Evolutionary conservation across 1,140 invertebrate species (phyloP).

Genomic region (Rhopalosiphum maidis): DNA sequence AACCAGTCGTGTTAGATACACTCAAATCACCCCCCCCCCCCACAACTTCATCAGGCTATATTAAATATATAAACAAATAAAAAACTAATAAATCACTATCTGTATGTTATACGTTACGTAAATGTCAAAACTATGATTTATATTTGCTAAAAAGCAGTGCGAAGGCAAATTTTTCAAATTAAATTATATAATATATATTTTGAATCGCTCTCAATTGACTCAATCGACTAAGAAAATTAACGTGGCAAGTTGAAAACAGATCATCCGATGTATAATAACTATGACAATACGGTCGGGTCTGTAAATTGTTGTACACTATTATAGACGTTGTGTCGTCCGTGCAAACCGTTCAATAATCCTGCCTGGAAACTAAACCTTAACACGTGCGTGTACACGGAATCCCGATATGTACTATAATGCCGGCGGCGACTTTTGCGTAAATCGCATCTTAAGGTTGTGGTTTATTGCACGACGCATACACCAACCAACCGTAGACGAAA

Average conservation of each 20-base stretch:
- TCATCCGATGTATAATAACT: background rate
- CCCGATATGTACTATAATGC: background rate
- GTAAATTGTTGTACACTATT: background rate
- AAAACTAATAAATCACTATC: background rate
- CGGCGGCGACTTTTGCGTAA: background rate
- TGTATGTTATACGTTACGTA: background rate
- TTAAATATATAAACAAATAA: background rate
- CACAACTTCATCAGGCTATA: background rate
- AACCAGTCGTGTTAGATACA: background rate
- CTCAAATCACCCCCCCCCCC: background rate
- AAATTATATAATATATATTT: too few species aligned
- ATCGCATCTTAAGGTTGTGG: background rate
- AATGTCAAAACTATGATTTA: background rate
- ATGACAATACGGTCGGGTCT: background rate
- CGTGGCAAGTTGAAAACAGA: background rate
- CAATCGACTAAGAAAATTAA: background rate
- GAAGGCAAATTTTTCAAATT: too few species aligned
- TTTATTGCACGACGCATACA: background rate
- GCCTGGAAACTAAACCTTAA: background rate
- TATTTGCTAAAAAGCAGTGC: too few species aligned
- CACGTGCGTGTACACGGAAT: background rate
- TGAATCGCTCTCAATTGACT: too few species aligned
- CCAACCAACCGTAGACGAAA: background rate
- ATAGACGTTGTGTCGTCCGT: background rate
- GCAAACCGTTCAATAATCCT: background rate